Percentiles rank a stretch among this genome's conserved stretches.
These are phyloP conservation scores for Aporrectodea caliginosa DNA, from an alignment of 1,140 invertebrate species.

Conservation along the genomic window DNA sequence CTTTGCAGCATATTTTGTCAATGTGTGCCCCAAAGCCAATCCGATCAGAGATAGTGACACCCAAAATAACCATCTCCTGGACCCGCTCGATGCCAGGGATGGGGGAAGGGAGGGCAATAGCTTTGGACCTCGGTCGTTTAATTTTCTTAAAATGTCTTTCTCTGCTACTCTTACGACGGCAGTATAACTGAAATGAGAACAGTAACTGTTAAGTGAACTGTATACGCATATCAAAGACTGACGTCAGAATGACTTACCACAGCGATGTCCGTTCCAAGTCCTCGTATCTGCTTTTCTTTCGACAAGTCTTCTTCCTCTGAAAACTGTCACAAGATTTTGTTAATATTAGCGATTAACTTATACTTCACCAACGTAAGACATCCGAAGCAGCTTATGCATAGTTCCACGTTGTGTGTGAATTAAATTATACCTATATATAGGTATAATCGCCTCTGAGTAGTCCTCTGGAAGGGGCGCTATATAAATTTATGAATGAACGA, in stretches of 20 bases:
- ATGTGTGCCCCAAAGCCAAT: too few relatives aligned
- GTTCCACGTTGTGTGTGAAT: too few relatives aligned
- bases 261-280: constrained; percentile 87
- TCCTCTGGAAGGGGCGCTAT: background rate
- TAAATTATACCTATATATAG: constrained; percentile 8
- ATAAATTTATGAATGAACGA: background rate
- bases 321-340: constrained; percentile 19
- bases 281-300: constrained; percentile 62
- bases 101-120: too few relatives aligned
- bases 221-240: background rate
- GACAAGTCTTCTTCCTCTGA: constrained; percentile 17
- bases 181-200: too few relatives aligned
- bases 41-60: too few relatives aligned
- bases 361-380: background rate
- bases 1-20: too few relatives aligned
- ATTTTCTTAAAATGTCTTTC: too few relatives aligned
- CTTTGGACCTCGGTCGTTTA: too few relatives aligned
- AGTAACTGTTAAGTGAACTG: too few relatives aligned
- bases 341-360: background rate
- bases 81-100: too few relatives aligned
- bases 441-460: background rate
- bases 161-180: too few relatives aligned
- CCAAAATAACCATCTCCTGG: too few relatives aligned
- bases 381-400: background rate
- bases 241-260: constrained; percentile 92